phyloP scores from a whole-genome alignment of 1,140 invertebrate genomes.

The Neodiprion virginianus region DNA sequence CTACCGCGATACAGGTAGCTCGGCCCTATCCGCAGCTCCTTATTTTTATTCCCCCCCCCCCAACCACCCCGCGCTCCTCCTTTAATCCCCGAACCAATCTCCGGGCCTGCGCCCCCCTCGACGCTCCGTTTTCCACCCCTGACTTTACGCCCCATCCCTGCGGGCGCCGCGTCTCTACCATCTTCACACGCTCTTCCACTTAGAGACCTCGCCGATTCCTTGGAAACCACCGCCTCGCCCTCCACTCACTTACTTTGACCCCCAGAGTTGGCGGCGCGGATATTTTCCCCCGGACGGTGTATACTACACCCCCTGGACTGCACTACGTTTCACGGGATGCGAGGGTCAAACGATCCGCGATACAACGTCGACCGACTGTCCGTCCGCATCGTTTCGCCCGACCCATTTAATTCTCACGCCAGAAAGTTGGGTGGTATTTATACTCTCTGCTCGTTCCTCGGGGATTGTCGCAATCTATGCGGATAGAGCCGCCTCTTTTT shows the following conservation, averaged over 20 bases:
- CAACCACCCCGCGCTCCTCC: neutral
- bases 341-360: slow-evolving; percentile 43
- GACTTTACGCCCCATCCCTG: neutral
- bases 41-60: slow-evolving; percentile 23
- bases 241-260: slow-evolving; percentile 18
- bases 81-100: slow-evolving; percentile 10
- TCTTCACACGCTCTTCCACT: slow-evolving; percentile 45
- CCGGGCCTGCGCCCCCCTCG: neutral
- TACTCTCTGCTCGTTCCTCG: neutral
- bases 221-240: slow-evolving; percentile 22
- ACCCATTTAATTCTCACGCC: neutral
- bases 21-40: slow-evolving; percentile 11
- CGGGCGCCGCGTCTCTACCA: neutral
- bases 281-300: slow-evolving; percentile 13
- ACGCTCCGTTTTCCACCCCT: neutral
- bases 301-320: slow-evolving; percentile 36
- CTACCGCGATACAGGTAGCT: neutral
- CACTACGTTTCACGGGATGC: slow-evolving; percentile 48
- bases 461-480: too few relatives aligned
- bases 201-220: slow-evolving; percentile 31
- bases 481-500: too few relatives aligned
- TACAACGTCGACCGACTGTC: neutral
- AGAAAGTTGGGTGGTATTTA: neutral
- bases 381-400: neutral
- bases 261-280: neutral